Evolutionary conservation across 1,140 invertebrate species (phyloP).

Genomic region (Manduca sexta): DNA sequence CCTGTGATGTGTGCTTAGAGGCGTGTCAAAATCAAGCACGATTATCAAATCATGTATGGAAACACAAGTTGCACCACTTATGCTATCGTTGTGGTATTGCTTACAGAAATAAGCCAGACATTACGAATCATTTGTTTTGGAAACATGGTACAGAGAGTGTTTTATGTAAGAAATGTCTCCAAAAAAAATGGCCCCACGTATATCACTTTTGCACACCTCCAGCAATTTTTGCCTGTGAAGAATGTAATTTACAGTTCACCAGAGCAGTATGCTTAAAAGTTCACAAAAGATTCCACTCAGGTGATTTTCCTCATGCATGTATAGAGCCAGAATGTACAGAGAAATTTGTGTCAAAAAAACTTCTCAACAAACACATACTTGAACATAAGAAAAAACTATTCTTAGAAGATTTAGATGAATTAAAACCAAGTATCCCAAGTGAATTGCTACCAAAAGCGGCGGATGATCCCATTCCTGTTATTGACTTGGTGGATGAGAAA

Average conservation of each 20-base stretch:
- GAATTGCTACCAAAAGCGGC: slow-evolving; percentile 27
- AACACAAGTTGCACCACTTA: slow-evolving; percentile 88
- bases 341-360: slow-evolving; percentile 86
- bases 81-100: slow-evolving; percentile 90
- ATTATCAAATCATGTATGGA: slow-evolving; percentile 89
- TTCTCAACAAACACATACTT: slow-evolving; percentile 80
- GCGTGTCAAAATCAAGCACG: slow-evolving; percentile 83
- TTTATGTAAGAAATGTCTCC: slow-evolving; percentile 86
- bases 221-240: slow-evolving; percentile 83
- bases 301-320: slow-evolving; percentile 82
- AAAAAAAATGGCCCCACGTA: slow-evolving; percentile 92
- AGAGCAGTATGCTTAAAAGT: slow-evolving; percentile 86
- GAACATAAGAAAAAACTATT: slow-evolving; percentile 58
- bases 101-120: slow-evolving; percentile 89
- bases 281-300: slow-evolving; percentile 84
- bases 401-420: slow-evolving; percentile 45
- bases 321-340: slow-evolving; percentile 79
- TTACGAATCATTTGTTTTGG: slow-evolving; percentile 91
- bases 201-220: slow-evolving; percentile 92
- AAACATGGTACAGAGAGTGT: slow-evolving; percentile 92
- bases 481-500: slow-evolving; percentile 53
- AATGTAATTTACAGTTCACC: slow-evolving; percentile 83
- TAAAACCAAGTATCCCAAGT: slow-evolving; percentile 40
- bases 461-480: slow-evolving; percentile 43
- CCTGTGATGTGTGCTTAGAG: slow-evolving; percentile 89